These are phyloP conservation scores for Byasa hedistus DNA, from an alignment of 2,888 invertebrate genomes.

Conservation along the genomic window DNA sequence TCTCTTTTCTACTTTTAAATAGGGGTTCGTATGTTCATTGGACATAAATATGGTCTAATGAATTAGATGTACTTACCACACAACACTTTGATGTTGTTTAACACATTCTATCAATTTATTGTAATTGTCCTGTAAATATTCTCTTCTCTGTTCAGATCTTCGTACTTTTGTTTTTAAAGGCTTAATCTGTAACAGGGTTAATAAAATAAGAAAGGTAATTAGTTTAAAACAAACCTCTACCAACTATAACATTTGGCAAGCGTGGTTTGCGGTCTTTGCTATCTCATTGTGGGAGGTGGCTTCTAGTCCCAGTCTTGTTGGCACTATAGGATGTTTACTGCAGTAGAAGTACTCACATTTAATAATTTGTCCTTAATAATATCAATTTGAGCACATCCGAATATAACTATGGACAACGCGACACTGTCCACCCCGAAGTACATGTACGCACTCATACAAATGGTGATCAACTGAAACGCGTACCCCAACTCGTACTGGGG, in stretches of 20 bases:
- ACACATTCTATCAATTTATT: constrained; percentile 57
- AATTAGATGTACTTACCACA: constrained; percentile 48
- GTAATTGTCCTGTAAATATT: constrained; percentile 44
- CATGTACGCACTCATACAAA: constrained; percentile 68
- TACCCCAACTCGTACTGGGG: constrained; percentile 65
- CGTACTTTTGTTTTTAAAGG: constrained; percentile 24
- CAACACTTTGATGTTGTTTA: constrained; percentile 61
- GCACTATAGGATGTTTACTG: too few relatives aligned
- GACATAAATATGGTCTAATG: background rate
- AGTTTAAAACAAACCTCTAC: too few relatives aligned
- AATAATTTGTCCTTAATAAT: constrained; percentile 67
- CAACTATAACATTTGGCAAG: too few relatives aligned
- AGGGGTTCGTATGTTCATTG: background rate
- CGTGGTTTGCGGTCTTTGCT: too few relatives aligned
- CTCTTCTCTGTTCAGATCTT: constrained; percentile 20
- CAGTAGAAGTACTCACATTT: constrained; percentile 53
- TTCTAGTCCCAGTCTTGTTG: too few relatives aligned
- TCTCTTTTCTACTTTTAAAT: too few relatives aligned
- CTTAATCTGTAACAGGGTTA: constrained; percentile 32
- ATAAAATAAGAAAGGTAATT: background rate
- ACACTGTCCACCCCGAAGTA: constrained; percentile 73
- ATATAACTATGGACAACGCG: constrained; percentile 64
- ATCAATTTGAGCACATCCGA: constrained; percentile 67
- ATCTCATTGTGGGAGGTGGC: too few relatives aligned
- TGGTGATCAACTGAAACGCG: constrained; percentile 59